Conservation (phyloP, 2,888 invertebrate species). For the Amblyjoppa proteus region DNA sequence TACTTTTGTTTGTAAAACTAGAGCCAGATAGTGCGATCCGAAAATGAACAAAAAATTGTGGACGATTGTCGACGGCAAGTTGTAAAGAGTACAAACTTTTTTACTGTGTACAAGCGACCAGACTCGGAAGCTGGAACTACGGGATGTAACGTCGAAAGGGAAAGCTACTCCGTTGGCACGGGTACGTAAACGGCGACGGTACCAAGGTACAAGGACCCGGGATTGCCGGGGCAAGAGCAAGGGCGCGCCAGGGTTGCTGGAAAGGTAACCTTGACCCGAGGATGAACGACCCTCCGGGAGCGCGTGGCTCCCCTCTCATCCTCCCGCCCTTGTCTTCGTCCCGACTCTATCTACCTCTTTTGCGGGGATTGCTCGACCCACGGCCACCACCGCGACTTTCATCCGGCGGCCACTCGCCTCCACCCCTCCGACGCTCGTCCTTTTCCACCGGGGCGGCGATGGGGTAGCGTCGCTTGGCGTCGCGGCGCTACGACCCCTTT, state of each 20-base stretch:
- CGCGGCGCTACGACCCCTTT: conserved; percentile 52
- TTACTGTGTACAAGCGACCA: neutral
- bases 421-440: conserved; percentile 49
- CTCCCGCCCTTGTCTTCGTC: conserved; percentile 34
- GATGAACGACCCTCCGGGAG: conserved; percentile 82
- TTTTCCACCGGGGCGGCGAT: conserved; percentile 43
- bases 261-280: conserved; percentile 84
- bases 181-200: conserved; percentile 46
- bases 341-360: conserved; percentile 51
- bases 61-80: too few relatives aligned
- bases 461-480: conserved; percentile 15
- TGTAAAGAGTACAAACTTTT: too few relatives aligned
- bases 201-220: conserved; percentile 46
- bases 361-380: conserved; percentile 56
- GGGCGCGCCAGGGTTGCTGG: conserved; percentile 71
- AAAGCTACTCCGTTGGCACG: conserved; percentile 17
- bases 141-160: neutral
- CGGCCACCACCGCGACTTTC: conserved; percentile 58
- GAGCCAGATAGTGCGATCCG: too few relatives aligned
- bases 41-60: too few relatives aligned
- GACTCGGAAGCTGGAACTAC: neutral
- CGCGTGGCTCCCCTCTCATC: conserved; percentile 75
- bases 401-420: conserved; percentile 46
- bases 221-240: conserved; percentile 62
- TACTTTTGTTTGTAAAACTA: too few relatives aligned